Base-by-base conservation (phyloP, 2,113 vertebrate species). In the Trogon melanurus region DNA sequence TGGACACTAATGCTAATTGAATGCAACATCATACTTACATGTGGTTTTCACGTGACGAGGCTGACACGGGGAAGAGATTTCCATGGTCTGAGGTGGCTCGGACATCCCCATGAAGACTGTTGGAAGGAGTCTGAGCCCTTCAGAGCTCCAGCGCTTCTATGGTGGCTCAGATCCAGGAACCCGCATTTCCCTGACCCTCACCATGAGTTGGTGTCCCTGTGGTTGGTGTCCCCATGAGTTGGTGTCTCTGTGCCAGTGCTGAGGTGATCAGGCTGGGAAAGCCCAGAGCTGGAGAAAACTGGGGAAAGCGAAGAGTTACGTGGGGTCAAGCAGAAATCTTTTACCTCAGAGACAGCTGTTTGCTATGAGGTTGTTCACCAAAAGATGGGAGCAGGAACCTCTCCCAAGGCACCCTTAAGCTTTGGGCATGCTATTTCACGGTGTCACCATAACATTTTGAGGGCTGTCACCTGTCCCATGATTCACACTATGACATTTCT, bases 141-240 rank as follows among this genome's bases (percentile, higher is more conserved):
- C 38, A n/a, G 62, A 58, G 36, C 29, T 62, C 60, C 26, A 34
- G 27, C 3, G 34, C 60, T 47, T 26, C 34, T 65, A 16, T 3
- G 0, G 26, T n/a, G 38, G 38, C 38, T 72, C 57, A 44, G 26
- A 27, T 32, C 25, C 32, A 72, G 60, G 73, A 12, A 53, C 22
- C 11, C 2, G 1, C 50, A 64, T 13, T 26, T 72, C n/a, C 19
- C 29, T 18, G 60, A 11, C 12, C 23, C n/a, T 70, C 3, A 0
- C n/a, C 34, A 64, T 0, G 0, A 64, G 62, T 5, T 54, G 26
- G 26, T 1, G 0, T 14, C 41, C 26, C 29, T 47, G 10, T 2
- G 1, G 36, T 36, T 36, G 36, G 36, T 36, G 36, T 36, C 36
- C 36, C n/a, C 34, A 64, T 0, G 0, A 64, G 62, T 5, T 54